Evolutionary conservation across 2,888 invertebrate genomes (phyloP), one percentile per base, ranked within the genome.

Genomic region (Bunonema sp.): DNA sequence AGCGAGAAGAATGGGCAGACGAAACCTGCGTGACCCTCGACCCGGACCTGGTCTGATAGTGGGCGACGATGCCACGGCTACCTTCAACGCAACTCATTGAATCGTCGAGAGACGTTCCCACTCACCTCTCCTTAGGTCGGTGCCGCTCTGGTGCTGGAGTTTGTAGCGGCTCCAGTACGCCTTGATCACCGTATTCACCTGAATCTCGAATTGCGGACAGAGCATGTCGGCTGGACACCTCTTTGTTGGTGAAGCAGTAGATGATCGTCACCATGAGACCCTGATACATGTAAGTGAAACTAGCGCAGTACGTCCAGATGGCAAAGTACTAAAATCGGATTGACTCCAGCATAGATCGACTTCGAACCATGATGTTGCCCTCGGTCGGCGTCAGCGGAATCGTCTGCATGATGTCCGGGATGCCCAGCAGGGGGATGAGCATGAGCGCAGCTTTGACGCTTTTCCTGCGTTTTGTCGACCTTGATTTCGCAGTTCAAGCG

Each of bases 241-340:
- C 73, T 44, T 69, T 69, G 47, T 74, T 74, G 4, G 72, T 66
- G 57, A 74, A 75, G 47, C 74, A 74, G 55, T 74, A 74, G 23
- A 75, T 63, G 28, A 74, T 57, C 12, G 74, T 67, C 30, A 75
- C 71, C 62, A 74, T 69, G 46, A 74, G 67, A 12, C 74, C 74
- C 55, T 74, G 74, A 47, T 72, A 73, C 57, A 72, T 71, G 34
- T 70, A 69, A 38, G 73, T 67, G 54, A 73, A 70, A 36, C 68
- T 67, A 2, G 71, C 67, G 16, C 61, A 59, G 49, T 69, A 70
- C 2, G 68, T 68, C 67, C 69, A 72, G 8, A 70, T 53, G 18
- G 68, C 69, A 45, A 72, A 72, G 15, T 61, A 50, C 38, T 57
- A 36, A 19, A 61, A 44, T n/a, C n/a, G n/a, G n/a, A n/a, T n/a